Evolutionary conservation across 2,113 vertebrate species (phyloP).

Genomic region (Tyrannus savana): DNA sequence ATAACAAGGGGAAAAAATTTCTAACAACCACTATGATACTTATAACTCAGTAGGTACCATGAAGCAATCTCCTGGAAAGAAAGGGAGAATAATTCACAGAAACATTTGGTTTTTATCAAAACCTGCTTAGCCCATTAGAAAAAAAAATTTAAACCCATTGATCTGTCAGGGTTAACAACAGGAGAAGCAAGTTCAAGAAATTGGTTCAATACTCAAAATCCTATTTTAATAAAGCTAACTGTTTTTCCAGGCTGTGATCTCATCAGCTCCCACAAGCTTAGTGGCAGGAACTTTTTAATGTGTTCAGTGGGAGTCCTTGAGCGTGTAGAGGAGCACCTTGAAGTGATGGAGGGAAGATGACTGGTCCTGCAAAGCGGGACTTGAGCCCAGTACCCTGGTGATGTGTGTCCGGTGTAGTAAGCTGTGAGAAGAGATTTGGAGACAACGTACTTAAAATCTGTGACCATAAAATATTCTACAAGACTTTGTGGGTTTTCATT

Average conservation of each 20-base stretch:
- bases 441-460: background rate
- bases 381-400: background rate
- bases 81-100: background rate
- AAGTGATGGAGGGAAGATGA: background rate
- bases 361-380: background rate
- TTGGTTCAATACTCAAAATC: background rate
- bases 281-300: background rate
- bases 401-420: background rate
- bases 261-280: background rate
- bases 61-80: background rate
- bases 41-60: background rate
- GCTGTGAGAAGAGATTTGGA: background rate
- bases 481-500: background rate
- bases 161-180: background rate
- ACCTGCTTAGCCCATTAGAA: background rate
- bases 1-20: background rate
- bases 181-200: conserved; percentile 6
- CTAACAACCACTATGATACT: background rate
- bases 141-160: conserved; percentile 17
- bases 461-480: background rate
- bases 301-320: background rate
- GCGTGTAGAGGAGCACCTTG: background rate
- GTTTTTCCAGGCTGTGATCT: background rate
- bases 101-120: background rate
- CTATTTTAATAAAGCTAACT: conserved; percentile 9